Evolutionary conservation across 1,140 invertebrate species (phyloP).

Genomic region (Wasmannia auropunctata): DNA sequence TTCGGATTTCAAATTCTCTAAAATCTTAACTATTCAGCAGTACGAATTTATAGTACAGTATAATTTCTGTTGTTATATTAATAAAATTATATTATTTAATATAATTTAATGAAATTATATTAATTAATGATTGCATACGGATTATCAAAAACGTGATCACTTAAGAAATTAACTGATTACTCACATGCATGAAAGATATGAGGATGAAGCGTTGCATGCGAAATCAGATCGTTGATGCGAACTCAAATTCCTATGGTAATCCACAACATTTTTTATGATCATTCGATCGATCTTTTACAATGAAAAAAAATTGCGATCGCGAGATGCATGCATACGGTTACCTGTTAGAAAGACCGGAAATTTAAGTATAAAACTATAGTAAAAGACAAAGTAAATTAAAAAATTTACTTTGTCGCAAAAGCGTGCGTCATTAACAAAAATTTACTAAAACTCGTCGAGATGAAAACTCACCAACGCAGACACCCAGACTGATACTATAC

Average conservation of each 20-base stretch:
- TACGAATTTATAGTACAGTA: not conserved
- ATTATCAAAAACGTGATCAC: not conserved
- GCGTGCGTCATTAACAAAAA: not conserved
- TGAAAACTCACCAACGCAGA: conserved; percentile 83
- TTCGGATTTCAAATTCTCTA: not conserved
- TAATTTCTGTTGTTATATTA: conserved; percentile 19
- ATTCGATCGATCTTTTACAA: not conserved
- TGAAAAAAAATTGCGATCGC: not conserved
- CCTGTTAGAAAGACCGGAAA: not conserved
- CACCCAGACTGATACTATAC: conserved; percentile 84
- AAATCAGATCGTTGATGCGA: not conserved
- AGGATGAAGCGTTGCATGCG: conserved; percentile 25
- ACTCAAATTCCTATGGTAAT: not conserved
- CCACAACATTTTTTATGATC: not conserved
- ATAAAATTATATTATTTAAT: no score
- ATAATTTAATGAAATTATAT: no score
- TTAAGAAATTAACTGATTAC: conserved; percentile 31
- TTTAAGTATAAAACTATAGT: not conserved
- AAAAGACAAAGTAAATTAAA: no score
- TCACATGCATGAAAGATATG: conserved; percentile 48
- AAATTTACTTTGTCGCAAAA: conserved; percentile 1
- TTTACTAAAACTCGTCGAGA: not conserved
- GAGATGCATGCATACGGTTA: conserved; percentile 35
- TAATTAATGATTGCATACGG: not conserved
- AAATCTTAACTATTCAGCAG: not conserved